phyloP scores from a whole-genome alignment of 2,113 vertebrate genomes.

The Channa argus region DNA sequence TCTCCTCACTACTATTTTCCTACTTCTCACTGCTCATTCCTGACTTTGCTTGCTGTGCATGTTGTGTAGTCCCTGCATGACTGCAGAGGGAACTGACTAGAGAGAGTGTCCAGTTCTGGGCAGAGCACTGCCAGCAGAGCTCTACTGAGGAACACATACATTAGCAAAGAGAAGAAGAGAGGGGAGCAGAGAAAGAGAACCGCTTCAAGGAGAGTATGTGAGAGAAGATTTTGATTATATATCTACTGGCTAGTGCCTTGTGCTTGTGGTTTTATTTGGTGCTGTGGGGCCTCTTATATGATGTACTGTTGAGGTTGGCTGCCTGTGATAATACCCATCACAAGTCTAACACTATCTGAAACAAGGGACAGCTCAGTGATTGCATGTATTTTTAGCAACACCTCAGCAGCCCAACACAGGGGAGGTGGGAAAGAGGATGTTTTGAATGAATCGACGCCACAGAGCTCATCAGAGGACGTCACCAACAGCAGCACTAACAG shows the following conservation, averaged over 20 bases:
- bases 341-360: constrained; percentile 29
- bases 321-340: constrained; percentile 56
- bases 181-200: constrained; percentile 27
- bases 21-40: constrained; percentile 8
- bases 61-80: constrained; percentile 57
- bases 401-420: constrained; percentile 55
- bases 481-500: constrained; percentile 69
- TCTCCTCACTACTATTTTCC: constrained; percentile 10
- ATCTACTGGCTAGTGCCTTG: constrained; percentile 51
- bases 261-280: constrained; percentile 44
- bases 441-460: constrained; percentile 82
- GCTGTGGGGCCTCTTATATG: constrained; percentile 49
- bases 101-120: constrained; percentile 57
- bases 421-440: constrained; percentile 75
- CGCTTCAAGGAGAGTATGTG: constrained; percentile 31
- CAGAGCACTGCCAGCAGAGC: constrained; percentile 59
- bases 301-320: constrained; percentile 49
- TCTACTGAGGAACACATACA: constrained; percentile 55
- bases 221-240: constrained; percentile 45
- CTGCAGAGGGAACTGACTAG: constrained; percentile 68
- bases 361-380: constrained; percentile 49
- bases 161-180: constrained; percentile 48
- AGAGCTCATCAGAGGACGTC: constrained; percentile 72
- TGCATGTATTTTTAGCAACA: constrained; percentile 70
- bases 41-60: not conserved